phyloP scores from a whole-genome alignment of 1,140 invertebrate species.

The Frieseomelitta varia region DNA sequence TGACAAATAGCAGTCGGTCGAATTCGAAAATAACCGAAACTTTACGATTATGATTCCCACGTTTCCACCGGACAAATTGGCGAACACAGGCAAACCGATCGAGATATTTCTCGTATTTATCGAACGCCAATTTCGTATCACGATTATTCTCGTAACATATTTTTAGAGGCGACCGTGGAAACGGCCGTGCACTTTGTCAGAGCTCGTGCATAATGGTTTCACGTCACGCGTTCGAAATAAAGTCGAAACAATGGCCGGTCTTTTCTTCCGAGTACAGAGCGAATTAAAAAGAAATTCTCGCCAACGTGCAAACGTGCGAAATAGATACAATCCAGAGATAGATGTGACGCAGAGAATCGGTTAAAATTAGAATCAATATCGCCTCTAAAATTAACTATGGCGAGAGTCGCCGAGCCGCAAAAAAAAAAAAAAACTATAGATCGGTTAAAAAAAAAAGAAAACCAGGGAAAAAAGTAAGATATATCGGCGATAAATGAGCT shows the following conservation, averaged over 20 bases:
- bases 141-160: constrained; percentile 1
- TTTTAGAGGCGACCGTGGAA: constrained; percentile 4
- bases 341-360: constrained; percentile 38
- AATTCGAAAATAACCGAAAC: constrained; percentile 41
- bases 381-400: constrained; percentile 53
- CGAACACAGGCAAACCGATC: background rate
- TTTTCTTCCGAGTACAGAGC: constrained; percentile 7
- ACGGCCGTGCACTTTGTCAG: background rate
- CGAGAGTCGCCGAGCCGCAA: constrained; percentile 12
- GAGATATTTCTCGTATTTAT: background rate
- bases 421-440: constrained; percentile 16
- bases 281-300: background rate
- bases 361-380: constrained; percentile 64
- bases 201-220: background rate
- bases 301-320: background rate
- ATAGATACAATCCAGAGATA: constrained; percentile 30
- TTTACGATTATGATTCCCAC: background rate
- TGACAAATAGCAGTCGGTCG: background rate
- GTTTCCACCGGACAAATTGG: background rate
- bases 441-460: background rate
- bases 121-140: background rate
- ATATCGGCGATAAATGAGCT: background rate
- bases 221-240: constrained; percentile 17
- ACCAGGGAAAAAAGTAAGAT: no score
- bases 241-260: background rate